These are phyloP conservation scores for Cyphomyrus discorhynchus DNA, from an alignment of 2,113 vertebrate species.

Conservation along the genomic window DNA sequence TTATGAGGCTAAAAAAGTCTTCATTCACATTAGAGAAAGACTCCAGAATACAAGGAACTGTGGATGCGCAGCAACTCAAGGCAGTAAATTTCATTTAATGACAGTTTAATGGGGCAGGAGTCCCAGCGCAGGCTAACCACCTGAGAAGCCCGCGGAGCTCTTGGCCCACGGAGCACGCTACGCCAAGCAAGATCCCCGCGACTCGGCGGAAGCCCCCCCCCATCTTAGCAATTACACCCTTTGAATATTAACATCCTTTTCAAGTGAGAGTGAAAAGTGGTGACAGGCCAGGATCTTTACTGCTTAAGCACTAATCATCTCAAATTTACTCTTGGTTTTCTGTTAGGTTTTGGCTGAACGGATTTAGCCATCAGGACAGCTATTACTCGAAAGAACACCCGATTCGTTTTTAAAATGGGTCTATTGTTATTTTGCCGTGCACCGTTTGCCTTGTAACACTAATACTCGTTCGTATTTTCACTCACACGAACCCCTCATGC, in stretches of 20 bases:
- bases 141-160: neutral
- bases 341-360: neutral
- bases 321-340: slow-evolving; percentile 42
- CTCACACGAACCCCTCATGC: neutral
- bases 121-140: neutral
- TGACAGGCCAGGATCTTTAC: slow-evolving; percentile 54
- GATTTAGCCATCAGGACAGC: neutral
- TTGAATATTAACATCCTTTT: slow-evolving; percentile 63
- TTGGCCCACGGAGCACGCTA: neutral
- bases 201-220: slow-evolving; percentile 2
- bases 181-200: neutral
- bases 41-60: neutral
- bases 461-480: neutral
- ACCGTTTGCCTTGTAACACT: neutral
- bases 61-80: neutral
- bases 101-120: neutral
- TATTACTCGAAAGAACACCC: neutral
- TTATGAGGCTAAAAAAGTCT: neutral
- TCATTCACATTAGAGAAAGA: neutral
- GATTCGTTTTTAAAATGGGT: neutral
- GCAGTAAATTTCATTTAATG: neutral
- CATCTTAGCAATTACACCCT: slow-evolving; percentile 54
- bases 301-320: slow-evolving; percentile 57
- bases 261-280: slow-evolving; percentile 52
- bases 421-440: neutral